Evolutionary conservation across 2,113 vertebrate species (phyloP).

Genomic region (Piaya cayana): DNA sequence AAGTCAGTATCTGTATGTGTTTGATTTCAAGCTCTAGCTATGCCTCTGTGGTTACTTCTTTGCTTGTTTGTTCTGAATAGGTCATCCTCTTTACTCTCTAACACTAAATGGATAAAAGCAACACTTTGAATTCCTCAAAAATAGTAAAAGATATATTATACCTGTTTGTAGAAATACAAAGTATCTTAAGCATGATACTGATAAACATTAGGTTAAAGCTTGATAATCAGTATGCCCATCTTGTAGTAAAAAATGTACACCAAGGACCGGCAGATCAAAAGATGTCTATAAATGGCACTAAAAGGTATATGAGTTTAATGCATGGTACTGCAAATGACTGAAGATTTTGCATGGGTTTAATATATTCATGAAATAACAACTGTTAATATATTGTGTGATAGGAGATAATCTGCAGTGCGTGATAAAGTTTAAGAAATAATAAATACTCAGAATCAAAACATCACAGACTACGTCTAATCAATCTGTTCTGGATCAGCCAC

Average conservation of each 20-base stretch:
- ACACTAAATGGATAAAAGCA: neutral
- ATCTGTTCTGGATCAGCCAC: neutral
- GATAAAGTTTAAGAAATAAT: neutral
- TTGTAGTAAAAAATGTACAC: neutral
- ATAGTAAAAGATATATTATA: neutral
- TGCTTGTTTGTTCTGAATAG: neutral
- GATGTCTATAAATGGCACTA: neutral
- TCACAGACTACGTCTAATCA: neutral
- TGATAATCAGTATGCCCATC: neutral
- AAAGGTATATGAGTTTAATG: neutral
- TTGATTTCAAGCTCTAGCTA: neutral
- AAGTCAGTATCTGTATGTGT: neutral
- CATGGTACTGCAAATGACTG: neutral
- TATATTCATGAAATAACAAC: neutral
- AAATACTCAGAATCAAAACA: neutral
- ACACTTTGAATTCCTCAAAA: neutral
- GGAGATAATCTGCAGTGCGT: neutral
- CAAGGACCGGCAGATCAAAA: neutral
- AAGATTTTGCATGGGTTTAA: neutral
- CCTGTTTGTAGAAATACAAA: neutral
- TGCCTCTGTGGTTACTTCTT: neutral
- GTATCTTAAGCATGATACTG: neutral
- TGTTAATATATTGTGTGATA: neutral
- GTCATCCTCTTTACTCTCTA: neutral
- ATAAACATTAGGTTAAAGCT: neutral